Evolutionary conservation across 2,113 vertebrate genomes (phyloP), one percentile per base, ranked within the genome.

Genomic region (Anser brachyrhynchus): DNA sequence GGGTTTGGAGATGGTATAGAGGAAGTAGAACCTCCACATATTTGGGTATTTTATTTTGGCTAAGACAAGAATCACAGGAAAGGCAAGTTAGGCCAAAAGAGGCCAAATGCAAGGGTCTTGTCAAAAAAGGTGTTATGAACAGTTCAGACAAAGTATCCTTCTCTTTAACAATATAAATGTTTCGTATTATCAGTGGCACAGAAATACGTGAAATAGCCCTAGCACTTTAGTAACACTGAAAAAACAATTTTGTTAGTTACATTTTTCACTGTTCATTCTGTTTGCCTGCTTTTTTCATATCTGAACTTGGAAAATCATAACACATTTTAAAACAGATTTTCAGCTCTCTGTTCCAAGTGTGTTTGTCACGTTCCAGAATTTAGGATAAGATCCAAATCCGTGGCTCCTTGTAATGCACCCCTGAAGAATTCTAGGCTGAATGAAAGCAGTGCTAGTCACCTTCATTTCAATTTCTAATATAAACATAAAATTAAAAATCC

Each of bases 311-410:
- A 92, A 86, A 93, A 88, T 84, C 76, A 61, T 84, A 85, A 0
- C 37, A 91, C 72, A 51, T 93, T 96, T 92, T 52, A 87, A 17
- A 55, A 43, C 8, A 90, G 52, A 86, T 72, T 86, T 79, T 88
- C 66, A 74, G 65, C 14, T 79, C 35, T 81, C 70, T 78, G 31
- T 79, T 86, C 52, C 59, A 71, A 90, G 59, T 31, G 22, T 57
- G 35, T 75, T 92, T 92, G 52, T 62, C 72, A 75, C 2, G 0
- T 93, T 92, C 35, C 73, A 78, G 69, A 72, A 67, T 72, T 92
- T 46, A 92, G 61, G 78, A n/a, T 49, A 74, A 75, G 18, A 76
- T 78, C 37, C 35, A 46, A 81, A 84, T 41, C 66, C 67, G 57
- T 22, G 41, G 44, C 21, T 73, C 2, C 0, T 73, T 87, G 13